Evolutionary conservation across 2,888 invertebrate species (phyloP).

Genomic region (Drosophila subquinaria): DNA sequence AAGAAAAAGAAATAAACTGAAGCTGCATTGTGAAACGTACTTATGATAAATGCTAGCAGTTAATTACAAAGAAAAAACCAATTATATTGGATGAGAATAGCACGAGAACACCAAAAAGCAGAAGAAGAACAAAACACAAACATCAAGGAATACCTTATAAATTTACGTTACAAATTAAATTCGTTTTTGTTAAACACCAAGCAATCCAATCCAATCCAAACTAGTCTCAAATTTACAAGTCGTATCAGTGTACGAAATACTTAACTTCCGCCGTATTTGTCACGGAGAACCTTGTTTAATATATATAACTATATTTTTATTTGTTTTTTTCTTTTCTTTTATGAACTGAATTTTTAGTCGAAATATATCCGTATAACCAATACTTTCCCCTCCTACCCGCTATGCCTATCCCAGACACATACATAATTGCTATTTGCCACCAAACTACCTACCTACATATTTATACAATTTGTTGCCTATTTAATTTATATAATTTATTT

Average conservation of each 20-base stretch:
- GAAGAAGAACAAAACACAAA: slow-evolving; percentile 5
- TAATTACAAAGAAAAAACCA: slow-evolving; percentile 43
- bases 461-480: slow-evolving; percentile 66
- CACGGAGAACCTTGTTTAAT: slow-evolving; percentile 44
- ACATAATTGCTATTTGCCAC: slow-evolving; percentile 39
- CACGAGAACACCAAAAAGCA: slow-evolving; percentile 49
- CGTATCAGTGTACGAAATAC: slow-evolving; percentile 35
- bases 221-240: slow-evolving; percentile 60
- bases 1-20: slow-evolving; percentile 47
- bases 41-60: slow-evolving; percentile 78
- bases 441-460: slow-evolving; percentile 23
- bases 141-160: slow-evolving; percentile 15
- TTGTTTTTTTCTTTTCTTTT: slow-evolving; percentile 28
- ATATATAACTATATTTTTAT: slow-evolving; percentile 21
- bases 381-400: slow-evolving; percentile 3
- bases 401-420: slow-evolving; percentile 9
- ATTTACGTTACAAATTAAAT: slow-evolving; percentile 21
- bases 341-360: slow-evolving; percentile 25
- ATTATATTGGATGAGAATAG: slow-evolving; percentile 22
- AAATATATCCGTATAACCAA: slow-evolving; percentile 24
- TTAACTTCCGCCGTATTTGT: slow-evolving; percentile 28
- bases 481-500: slow-evolving; percentile 75
- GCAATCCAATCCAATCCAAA: slow-evolving; percentile 35
- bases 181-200: slow-evolving; percentile 19
- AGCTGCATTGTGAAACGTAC: slow-evolving; percentile 79